Evolutionary conservation across 2,797 vertebrate genomes (phyloP), one percentile per base, ranked within the genome.

Genomic region (Apogon talboti): DNA sequence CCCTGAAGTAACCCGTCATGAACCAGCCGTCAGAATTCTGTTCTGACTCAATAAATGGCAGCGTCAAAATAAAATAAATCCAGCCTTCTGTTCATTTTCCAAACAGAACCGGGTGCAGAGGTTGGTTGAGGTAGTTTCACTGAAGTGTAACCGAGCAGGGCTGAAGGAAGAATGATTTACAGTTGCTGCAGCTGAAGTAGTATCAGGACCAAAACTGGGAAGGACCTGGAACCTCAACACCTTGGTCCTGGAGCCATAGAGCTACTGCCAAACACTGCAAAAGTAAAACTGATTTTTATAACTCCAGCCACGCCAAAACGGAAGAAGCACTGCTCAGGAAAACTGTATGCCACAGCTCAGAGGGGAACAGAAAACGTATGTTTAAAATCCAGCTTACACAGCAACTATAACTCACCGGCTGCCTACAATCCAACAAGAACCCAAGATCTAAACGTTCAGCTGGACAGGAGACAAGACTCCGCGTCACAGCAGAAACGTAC

Each of bases 351-450:
- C 53, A 30, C 15, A 6, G 9, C 35, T 28, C 35, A 50, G 48
- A 30, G 19, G 52, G 16, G 57, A 70, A 24, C 0, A 15, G 8
- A 0, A 42, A 52, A 67, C 41, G 1, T 47, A 0, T 60, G 43
- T 28, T 63, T 59, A 67, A 18, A 43, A 52, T 61, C 45, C 13
- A 8, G 14, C 10, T 58, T 5, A 38, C 33, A 48, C 46, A 45
- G 30, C 49, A 7, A 21, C 43, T 43, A 53, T 40, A 67, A 42
- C 54, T 55, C 63, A 37, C 16, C 38, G 0, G 51, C 56, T 13
- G 28, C 52, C 41, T 49, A 43, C 14, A 52, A 46, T 19, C 44
- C 6, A 55, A 30, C 12, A 37, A 53, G 5, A 42, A 47, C 7
- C 19, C 7, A 43, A 50, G 28, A 19, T 13, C 28, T 9, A 11